These are phyloP conservation scores for Fukomys damarensis DNA, from an alignment of 2,113 vertebrate genomes.

Conservation along the genomic window DNA sequence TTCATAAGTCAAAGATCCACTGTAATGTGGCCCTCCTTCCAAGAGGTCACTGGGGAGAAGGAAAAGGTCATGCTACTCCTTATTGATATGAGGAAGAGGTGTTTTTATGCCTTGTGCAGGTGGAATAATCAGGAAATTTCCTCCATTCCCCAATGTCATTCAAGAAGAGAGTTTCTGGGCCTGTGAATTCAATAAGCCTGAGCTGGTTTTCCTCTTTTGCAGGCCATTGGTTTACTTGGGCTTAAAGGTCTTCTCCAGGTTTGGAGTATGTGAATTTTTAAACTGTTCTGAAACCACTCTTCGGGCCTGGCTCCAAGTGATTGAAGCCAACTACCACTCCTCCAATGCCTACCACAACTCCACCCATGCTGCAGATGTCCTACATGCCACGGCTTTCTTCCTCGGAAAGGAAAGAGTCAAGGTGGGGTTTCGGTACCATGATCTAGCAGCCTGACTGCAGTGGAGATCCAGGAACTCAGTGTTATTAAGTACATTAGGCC, in stretches of 20 bases:
- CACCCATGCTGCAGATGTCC: conserved; percentile 95
- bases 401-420: conserved; percentile 95
- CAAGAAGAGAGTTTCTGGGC: not conserved
- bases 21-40: not conserved
- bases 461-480: not conserved
- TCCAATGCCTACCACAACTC: conserved; percentile 98
- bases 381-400: conserved; percentile 97
- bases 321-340: conserved; percentile 96
- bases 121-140: not conserved
- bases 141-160: not conserved
- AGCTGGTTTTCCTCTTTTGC: conserved; percentile 53
- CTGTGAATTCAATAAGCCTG: not conserved
- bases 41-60: not conserved
- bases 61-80: not conserved
- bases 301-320: conserved; percentile 96
- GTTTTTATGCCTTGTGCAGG: not conserved
- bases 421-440: conserved; percentile 83
- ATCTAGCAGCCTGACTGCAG: not conserved
- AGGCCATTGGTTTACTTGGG: conserved; percentile 97
- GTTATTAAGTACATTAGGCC: not conserved
- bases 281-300: conserved; percentile 93
- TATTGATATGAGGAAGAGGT: not conserved
- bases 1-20: too few relatives aligned
- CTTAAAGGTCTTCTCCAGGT: conserved; percentile 94
- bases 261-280: conserved; percentile 95